A percentile compares a stretch with the other conserved stretches of the same genome.
Evolutionary conservation across 2,797 vertebrate species (phyloP).

Genomic region (Sebastes miniatus): DNA sequence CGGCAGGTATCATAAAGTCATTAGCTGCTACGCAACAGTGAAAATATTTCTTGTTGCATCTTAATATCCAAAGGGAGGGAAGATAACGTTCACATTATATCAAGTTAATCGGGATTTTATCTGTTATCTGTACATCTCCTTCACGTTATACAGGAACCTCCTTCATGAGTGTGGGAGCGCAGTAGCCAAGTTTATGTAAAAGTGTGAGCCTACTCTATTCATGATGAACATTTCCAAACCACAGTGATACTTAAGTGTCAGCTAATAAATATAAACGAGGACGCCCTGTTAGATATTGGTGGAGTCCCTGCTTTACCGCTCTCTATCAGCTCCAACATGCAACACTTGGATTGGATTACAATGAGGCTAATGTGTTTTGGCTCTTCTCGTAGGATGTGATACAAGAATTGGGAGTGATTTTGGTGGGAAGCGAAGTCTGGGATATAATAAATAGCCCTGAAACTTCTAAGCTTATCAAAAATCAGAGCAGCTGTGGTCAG

Average conservation of each 20-base stretch:
- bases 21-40: slow-evolving; percentile 47
- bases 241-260: slow-evolving; percentile 30
- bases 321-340: slow-evolving; percentile 41
- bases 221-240: slow-evolving; percentile 53
- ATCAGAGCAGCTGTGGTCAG: slow-evolving; percentile 57
- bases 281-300: slow-evolving; percentile 26
- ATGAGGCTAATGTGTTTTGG: slow-evolving; percentile 53
- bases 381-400: slow-evolving; percentile 32
- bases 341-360: slow-evolving; percentile 55
- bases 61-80: slow-evolving; percentile 6
- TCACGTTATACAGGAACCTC: not conserved
- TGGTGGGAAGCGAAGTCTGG: slow-evolving; percentile 48
- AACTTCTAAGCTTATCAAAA: slow-evolving; percentile 63
- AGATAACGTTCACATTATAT: slow-evolving; percentile 9
- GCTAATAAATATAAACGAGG: slow-evolving; percentile 49
- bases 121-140: slow-evolving; percentile 34
- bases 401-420: slow-evolving; percentile 38
- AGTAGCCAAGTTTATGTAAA: slow-evolving; percentile 35
- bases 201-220: slow-evolving; percentile 27
- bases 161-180: slow-evolving; percentile 36
- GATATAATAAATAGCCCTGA: slow-evolving; percentile 52
- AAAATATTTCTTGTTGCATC: slow-evolving; percentile 39
- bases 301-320: slow-evolving; percentile 21
- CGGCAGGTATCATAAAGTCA: slow-evolving; percentile 13
- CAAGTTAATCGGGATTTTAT: slow-evolving; percentile 22